Percentiles rank a stretch among this genome's conserved stretches.
Evolutionary conservation across 2,113 vertebrate genomes (phyloP).

Genomic region (Cyprinodon brontotheroides): DNA sequence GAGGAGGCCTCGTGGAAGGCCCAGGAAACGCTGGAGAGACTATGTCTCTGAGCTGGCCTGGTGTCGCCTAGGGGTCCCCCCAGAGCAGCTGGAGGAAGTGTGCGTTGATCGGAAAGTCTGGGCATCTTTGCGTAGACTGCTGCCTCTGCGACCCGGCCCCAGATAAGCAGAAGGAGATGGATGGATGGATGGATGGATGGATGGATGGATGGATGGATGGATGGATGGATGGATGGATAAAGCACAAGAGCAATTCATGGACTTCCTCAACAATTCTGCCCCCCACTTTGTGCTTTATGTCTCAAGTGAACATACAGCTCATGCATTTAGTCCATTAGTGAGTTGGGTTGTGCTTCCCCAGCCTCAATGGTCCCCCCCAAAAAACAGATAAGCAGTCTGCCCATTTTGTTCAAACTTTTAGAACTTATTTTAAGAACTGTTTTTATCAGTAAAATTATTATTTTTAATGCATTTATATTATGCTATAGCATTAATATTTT

Average conservation of each 20-base stretch:
- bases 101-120: too few relatives aligned
- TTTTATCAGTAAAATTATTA: conserved; percentile 9
- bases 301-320: not conserved
- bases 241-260: not conserved
- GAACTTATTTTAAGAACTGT: not conserved
- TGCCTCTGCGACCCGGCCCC: too few relatives aligned
- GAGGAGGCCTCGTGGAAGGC: too few relatives aligned
- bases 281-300: not conserved
- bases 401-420: not conserved
- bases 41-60: too few relatives aligned
- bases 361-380: not conserved
- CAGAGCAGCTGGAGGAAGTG: too few relatives aligned
- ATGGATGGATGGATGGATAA: too few relatives aligned
- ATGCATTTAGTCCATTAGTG: not conserved
- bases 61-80: too few relatives aligned
- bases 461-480: conserved; percentile 22
- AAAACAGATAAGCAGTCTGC: not conserved
- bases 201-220: too few relatives aligned
- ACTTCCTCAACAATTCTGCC: not conserved
- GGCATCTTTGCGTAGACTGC: too few relatives aligned
- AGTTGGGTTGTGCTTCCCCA: not conserved
- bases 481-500: conserved; percentile 10
- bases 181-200: too few relatives aligned
- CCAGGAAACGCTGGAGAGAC: too few relatives aligned
- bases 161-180: too few relatives aligned